Evolutionary conservation across 2,888 invertebrate species (phyloP).

Genomic region (Gymnosoma rotundatum): DNA sequence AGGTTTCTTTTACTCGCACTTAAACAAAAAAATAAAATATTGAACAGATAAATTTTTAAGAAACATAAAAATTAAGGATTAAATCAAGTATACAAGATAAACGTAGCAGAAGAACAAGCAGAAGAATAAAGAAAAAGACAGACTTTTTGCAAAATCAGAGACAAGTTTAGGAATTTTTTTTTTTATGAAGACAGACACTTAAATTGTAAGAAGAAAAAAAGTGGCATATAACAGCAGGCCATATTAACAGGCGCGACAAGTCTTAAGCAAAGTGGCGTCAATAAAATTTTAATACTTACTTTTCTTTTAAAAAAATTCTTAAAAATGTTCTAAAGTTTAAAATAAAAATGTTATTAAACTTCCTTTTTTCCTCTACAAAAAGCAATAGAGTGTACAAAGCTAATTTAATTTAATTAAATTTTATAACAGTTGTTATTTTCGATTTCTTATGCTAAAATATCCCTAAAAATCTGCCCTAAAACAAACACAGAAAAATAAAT

Average conservation of each 20-base stretch:
- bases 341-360: conserved; percentile 1
- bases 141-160: conserved; percentile 44
- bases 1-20: conserved; percentile 49
- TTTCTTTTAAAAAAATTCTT: conserved; percentile 1
- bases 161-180: conserved; percentile 32
- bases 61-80: conserved; percentile 65
- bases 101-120: conserved; percentile 66
- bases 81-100: conserved; percentile 69
- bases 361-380: conserved; percentile 17
- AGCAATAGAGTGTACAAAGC: conserved; percentile 30
- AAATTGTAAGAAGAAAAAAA: neutral
- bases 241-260: conserved; percentile 59
- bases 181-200: neutral
- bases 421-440: conserved; percentile 24
- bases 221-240: conserved; percentile 61
- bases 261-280: conserved; percentile 64
- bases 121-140: conserved; percentile 36
- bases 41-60: conserved; percentile 26
- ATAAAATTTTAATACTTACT: conserved; percentile 29
- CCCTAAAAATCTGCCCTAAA: conserved; percentile 49
- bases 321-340: conserved; percentile 6
- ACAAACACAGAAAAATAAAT: conserved; percentile 12
- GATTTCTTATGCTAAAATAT: conserved; percentile 8
- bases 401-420: conserved; percentile 62
- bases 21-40: neutral